These are phyloP conservation scores for Battus philenor DNA, from an alignment of 1,140 invertebrate genomes.

Conservation along the genomic window DNA sequence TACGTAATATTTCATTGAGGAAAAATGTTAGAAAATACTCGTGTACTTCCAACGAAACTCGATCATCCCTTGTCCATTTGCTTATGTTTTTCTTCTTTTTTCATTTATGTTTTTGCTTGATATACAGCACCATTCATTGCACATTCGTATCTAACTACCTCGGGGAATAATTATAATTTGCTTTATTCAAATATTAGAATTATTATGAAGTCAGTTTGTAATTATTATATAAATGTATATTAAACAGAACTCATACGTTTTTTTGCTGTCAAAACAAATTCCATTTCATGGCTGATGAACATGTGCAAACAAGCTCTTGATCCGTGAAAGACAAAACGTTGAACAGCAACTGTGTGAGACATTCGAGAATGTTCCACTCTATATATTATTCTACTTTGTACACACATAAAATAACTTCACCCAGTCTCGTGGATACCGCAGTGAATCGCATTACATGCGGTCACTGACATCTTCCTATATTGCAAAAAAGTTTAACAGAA, in stretches of 20 bases:
- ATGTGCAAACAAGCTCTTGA: slow-evolving; percentile 22
- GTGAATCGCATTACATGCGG: slow-evolving; percentile 53
- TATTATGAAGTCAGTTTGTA: no score
- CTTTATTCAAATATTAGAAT: no score
- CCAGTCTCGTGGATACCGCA: slow-evolving; percentile 40
- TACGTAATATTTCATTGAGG: not conserved
- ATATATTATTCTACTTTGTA: slow-evolving; percentile 22
- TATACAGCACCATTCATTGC: no score
- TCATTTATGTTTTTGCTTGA: no score
- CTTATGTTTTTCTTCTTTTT: slow-evolving; percentile 54
- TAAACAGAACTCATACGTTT: no score
- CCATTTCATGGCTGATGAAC: slow-evolving; percentile 29
- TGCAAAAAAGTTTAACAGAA: slow-evolving; percentile 35
- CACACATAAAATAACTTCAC: slow-evolving; percentile 62
- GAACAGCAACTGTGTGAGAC: slow-evolving; percentile 20
- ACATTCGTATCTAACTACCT: no score
- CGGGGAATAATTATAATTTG: no score
- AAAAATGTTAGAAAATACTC: slow-evolving; percentile 6
- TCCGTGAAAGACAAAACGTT: slow-evolving; percentile 21
- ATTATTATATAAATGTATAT: no score
- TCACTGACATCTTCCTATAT: slow-evolving; percentile 53
- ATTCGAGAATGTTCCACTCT: slow-evolving; percentile 21
- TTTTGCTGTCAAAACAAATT: slow-evolving; percentile 29
- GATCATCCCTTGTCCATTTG: slow-evolving; percentile 48
- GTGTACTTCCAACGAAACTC: slow-evolving; percentile 43